These are phyloP conservation scores for Linyphia triangularis DNA, from an alignment of 2,888 invertebrate species.

Conservation along the genomic window DNA sequence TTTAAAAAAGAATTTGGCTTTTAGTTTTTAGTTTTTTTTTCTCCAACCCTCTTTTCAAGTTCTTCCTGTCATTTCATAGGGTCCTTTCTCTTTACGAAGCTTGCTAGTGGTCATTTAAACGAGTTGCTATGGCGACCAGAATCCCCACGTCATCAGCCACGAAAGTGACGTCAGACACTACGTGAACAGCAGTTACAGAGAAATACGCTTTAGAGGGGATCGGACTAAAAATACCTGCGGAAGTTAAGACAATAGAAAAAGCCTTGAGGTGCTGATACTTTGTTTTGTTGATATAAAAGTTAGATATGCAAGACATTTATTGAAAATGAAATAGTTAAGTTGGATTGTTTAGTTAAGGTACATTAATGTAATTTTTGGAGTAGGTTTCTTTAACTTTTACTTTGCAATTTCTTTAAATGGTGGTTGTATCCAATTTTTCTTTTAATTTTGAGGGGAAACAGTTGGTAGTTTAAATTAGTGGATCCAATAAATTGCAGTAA, in stretches of 20 bases:
- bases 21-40: not conserved
- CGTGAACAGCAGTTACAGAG: slow-evolving; percentile 9
- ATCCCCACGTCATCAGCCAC: slow-evolving; percentile 44
- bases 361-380: too few species aligned
- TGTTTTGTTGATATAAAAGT: not conserved
- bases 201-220: not conserved
- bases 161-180: slow-evolving; percentile 60
- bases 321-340: too few species aligned
- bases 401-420: too few species aligned
- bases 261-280: not conserved
- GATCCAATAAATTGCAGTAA: too few species aligned
- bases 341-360: too few species aligned
- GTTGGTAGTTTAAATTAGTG: too few species aligned
- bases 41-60: not conserved
- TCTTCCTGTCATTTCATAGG: slow-evolving; percentile 6
- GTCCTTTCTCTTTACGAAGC: slow-evolving; percentile 46
- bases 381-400: too few species aligned
- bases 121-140: slow-evolving; percentile 37
- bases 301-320: too few species aligned
- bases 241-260: not conserved
- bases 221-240: not conserved
- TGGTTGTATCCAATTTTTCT: too few species aligned
- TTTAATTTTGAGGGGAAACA: too few species aligned
- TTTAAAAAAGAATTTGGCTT: too few species aligned
- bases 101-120: slow-evolving; percentile 60